Base-by-base conservation (phyloP, 2,888 invertebrate species). In the Rhogogaster chlorosoma region DNA sequence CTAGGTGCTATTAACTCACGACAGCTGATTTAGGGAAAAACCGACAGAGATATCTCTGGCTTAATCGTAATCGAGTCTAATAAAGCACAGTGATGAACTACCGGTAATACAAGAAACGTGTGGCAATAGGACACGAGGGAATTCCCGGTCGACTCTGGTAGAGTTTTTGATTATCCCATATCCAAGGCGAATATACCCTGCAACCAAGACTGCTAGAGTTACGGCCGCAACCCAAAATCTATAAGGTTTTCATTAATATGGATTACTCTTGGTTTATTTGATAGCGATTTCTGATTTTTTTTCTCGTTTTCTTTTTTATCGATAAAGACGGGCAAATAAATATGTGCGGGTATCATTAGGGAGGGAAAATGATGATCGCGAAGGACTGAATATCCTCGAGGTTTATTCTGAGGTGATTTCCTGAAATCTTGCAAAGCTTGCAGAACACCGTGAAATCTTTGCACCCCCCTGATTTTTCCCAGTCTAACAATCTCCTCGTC, bases 61-160 rank as follows among this genome's bases (percentile, higher is more conserved):
- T 61, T 57, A 61, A 80, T 61, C 57, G 15, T 57, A 38, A 61
- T 57, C 57, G 57, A 57, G 38, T 61, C 36, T 32, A 22, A 61
- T 80, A 80, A 61, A 80, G 61, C 78, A 61, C 78, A 77, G 18
- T 49, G 77, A 77, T 49, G 29, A 53, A 77, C 77, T 29, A 49
- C 29, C 77, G 77, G 32, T 38, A 22, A 57, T 61, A 5, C 36
- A 22, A 57, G 61, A 22, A 80, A 61, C n/a, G 61, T 57, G 38
- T 38, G 57, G 78, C 61, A 61, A 80, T 80, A 80, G 80, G 61
- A n/a, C 80, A 61, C 80, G 36, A 32, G 80, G 80, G 80, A 61
- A 61, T 80, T 26, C 61, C 22, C 61, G 22, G 36, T 80, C 38
- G 57, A 36, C 3, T 22, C 80, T 36, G 22, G 1, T 61, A 38